Base-by-base conservation (phyloP, 2,888 invertebrate genomes). In the Rambutsinella grinnellia region DNA sequence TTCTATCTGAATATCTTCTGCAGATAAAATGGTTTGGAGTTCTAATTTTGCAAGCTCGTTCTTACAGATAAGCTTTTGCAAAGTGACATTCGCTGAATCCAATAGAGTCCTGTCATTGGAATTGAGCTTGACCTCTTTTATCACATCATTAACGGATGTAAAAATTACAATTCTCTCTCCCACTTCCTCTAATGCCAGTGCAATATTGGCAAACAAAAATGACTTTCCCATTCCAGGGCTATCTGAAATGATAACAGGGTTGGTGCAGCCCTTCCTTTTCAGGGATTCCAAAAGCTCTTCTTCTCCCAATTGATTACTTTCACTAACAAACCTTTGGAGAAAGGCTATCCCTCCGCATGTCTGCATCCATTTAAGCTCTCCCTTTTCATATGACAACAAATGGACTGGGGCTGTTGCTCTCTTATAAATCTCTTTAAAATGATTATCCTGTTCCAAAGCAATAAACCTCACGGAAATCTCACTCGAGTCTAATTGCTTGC, bases 341-440 rank as follows among this genome's bases (percentile, higher is more conserved):
- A 28, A 15, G 1, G 10, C 15, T 2, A 62, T 10, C 1, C 19
- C 19, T 3, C 49, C 49, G 2, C 15, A 8, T 17, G 49, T n/a
- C 17, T 23, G 23, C 8, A 2, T n/a, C 62, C 62, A 62, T n/a
- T 15, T 8, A 26, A 49, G 13, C 1, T n/a, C 6, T n/a, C 17
- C 49, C 27, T 23, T n/a, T 26, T 8, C 3, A 36, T 21, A 1
- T n/a, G n/a, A n/a, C n/a, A n/a, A n/a, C n/a, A n/a, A n/a, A n/a
- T n/a, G n/a, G n/a, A n/a, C n/a, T n/a, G n/a, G n/a, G n/a, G n/a
- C n/a, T n/a, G n/a, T n/a, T n/a, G n/a, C n/a, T n/a, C n/a, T 3
- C 10, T 23, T 8, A 28, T 28, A 51, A 53, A 63, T 63, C 3
- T 36, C 23, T 3, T 63, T 36, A 15, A 63, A 51, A 15, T 63